A percentile compares a stretch with the other conserved stretches of the same genome.
phyloP scores from a whole-genome alignment of 2,113 vertebrate species.

The Ardeotis arabs region DNA sequence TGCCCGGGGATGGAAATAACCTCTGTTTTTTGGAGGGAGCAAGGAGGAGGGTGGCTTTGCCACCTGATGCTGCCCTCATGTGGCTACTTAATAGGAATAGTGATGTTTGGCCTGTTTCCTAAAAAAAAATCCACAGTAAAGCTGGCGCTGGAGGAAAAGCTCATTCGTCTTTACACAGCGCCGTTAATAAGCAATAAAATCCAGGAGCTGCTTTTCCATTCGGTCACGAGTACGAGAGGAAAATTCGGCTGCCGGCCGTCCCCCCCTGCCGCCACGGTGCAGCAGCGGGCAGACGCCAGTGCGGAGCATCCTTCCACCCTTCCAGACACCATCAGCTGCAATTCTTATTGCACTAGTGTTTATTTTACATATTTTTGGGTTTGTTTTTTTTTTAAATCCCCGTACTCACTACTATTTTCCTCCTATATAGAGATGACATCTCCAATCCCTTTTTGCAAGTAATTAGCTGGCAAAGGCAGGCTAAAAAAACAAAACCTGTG shows the following conservation, averaged over 20 bases:
- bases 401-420: neutral
- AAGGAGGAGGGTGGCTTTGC: neutral
- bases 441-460: neutral
- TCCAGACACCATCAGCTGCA: rapidly evolving
- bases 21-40: neutral
- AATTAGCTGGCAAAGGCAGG: neutral
- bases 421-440: neutral
- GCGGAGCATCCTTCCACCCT: neutral
- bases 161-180: neutral
- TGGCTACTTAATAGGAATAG: neutral
- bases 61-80: conserved; percentile 21
- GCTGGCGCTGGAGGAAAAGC: neutral
- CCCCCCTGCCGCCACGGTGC: no score
- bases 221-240: rapidly evolving
- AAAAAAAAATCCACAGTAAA: no score
- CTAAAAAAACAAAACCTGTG: neutral
- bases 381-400: neutral
- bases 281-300: neutral
- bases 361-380: neutral
- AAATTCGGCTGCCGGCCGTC: neutral
- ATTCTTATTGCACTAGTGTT: neutral
- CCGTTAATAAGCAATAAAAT: neutral
- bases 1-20: neutral
- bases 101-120: no score
- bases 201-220: neutral